phyloP scores from a whole-genome alignment of 1,140 invertebrate genomes.

The Caerostris darwini region DNA sequence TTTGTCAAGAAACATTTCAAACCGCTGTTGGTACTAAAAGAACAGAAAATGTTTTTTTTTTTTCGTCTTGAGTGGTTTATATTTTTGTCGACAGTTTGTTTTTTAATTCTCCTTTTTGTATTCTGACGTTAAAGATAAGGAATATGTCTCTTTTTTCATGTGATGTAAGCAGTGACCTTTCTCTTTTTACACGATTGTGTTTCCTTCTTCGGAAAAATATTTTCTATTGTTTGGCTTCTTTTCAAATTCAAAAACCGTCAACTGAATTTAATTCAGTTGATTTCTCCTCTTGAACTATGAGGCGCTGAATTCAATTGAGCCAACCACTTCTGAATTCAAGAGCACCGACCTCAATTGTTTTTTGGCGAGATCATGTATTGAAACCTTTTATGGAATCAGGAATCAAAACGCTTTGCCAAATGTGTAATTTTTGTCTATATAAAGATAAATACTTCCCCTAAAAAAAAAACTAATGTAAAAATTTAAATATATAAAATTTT shows the following conservation, averaged over 20 bases:
- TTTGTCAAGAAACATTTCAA: constrained; percentile 9
- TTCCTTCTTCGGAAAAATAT: no score
- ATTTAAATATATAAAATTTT: no score
- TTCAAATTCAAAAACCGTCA: constrained; percentile 47
- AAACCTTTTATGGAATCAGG: not conserved
- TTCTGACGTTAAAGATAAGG: not conserved
- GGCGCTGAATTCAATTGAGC: not conserved
- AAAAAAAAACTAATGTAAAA: no score
- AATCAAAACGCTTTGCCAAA: not conserved
- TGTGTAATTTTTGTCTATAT: not conserved
- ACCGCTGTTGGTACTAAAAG: constrained; percentile 9
- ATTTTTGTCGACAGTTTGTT: not conserved
- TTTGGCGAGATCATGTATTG: not conserved
- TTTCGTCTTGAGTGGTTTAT: constrained; percentile 27
- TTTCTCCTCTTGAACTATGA: not conserved
- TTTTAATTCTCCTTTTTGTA: not conserved
- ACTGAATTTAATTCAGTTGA: not conserved
- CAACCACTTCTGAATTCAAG: not conserved
- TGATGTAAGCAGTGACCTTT: not conserved
- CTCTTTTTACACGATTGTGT: not conserved
- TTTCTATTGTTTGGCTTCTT: constrained; percentile 10
- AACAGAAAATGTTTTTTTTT: constrained; percentile 7
- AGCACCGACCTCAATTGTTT: not conserved
- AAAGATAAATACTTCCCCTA: no score
- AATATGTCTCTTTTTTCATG: no score